Evolutionary conservation across 2,797 vertebrate species (phyloP), one percentile per base, ranked within the genome.

Genomic region (Gymnoscopelus braueri): DNA sequence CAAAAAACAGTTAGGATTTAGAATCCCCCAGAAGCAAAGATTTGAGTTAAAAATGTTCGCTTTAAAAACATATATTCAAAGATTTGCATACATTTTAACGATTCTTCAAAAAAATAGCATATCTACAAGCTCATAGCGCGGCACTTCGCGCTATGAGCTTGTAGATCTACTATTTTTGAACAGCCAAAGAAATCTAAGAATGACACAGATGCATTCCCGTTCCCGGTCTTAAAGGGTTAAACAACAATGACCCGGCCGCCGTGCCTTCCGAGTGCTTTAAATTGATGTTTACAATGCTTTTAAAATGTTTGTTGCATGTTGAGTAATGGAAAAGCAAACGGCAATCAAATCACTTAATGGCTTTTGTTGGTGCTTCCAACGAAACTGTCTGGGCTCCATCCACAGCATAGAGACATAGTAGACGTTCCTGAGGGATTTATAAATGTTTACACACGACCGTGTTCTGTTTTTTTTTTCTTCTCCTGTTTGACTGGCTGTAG

Each of bases 401-500:
- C 49, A 65, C 32, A 13, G 5, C 32, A 5, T 7, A 35, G 32
- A 35, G 7, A 44, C 39, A 44, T 10, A 8, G 39, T 44, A 65
- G 48, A 63, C 60, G 53, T 50, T 49, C 60, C 53, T 63, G 61
- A 57, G 44, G 9, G 63, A 61, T 81, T 83, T 80, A 69, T 60
- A 47, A 72, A 67, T 47, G 49, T 72, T 60, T 60, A 52, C 65
- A 63, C 57, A 68, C 61, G 51, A 51, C 35, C 13, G n/a, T 68
- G 53, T 70, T 69, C 29, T 5, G n/a, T 57, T 67, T 60, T 32
- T 39, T 47, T 65, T 53, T 26, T 52, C 24, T 39, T 8, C 35
- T 8, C 7, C 60, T 35, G 13, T 59, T 69, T 62, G 32, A 71
- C 47, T 54, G 48, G 19, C 59, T 65, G 64, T 52, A 39, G 32